phyloP scores from a whole-genome alignment of 2,888 invertebrate species.

The Sylvicola fuscatus region DNA sequence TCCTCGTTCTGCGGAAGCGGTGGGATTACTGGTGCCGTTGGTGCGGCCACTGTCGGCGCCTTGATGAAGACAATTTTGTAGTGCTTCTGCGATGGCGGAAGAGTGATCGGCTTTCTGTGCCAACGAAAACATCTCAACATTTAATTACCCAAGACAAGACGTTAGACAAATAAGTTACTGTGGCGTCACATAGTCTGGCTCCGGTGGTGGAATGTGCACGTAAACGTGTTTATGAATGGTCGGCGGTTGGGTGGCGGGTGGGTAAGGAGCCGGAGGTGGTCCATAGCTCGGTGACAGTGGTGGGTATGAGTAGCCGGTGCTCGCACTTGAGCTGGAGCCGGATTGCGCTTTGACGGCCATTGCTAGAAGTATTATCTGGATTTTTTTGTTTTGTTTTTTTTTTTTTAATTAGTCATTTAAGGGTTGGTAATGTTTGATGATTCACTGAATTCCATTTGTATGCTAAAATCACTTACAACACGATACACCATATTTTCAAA shows the following conservation, averaged over 20 bases:
- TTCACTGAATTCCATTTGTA: too few relatives aligned
- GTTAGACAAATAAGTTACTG: conserved; percentile 24
- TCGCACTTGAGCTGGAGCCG: too few relatives aligned
- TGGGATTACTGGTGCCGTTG: conserved; percentile 36
- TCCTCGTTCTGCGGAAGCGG: conserved; percentile 48
- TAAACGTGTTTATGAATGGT: conserved; percentile 80
- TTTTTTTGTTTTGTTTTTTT: too few relatives aligned
- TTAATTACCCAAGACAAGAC: background rate
- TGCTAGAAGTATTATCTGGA: too few relatives aligned
- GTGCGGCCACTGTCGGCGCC: conserved; percentile 41
- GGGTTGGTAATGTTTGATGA: too few relatives aligned
- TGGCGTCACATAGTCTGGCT: conserved; percentile 52
- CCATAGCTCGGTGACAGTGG: conserved; percentile 5
- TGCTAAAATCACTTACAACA: too few relatives aligned
- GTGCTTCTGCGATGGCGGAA: conserved; percentile 48
- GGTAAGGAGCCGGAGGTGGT: conserved; percentile 13
- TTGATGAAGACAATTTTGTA: conserved; percentile 66
- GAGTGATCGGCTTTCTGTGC: conserved; percentile 22
- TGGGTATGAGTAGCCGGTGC: too few relatives aligned
- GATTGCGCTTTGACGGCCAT: too few relatives aligned
- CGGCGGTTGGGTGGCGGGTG: conserved; percentile 46
- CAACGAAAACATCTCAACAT: background rate
- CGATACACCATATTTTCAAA: too few relatives aligned
- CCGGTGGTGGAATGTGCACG: conserved; percentile 77
- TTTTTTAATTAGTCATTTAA: too few relatives aligned